phyloP scores from a whole-genome alignment of 2,797 vertebrate genomes.

The Dermochelys coriacea region DNA sequence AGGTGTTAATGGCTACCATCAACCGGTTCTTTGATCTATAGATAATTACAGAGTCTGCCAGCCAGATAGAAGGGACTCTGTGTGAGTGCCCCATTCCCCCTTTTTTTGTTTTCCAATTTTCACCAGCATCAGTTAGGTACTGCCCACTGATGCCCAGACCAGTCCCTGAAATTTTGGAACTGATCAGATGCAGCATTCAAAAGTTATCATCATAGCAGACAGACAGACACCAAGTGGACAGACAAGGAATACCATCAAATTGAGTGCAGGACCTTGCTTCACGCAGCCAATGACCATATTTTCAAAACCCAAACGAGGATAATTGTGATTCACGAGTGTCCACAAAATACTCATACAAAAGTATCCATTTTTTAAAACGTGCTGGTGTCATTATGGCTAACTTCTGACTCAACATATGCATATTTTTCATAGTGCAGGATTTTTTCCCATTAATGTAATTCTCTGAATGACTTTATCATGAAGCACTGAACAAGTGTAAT shows the following conservation, averaged over 20 bases:
- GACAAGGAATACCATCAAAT: background rate
- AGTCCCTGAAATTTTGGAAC: background rate
- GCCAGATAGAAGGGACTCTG: background rate
- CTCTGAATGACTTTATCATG: conserved; percentile 22
- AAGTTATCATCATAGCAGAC: background rate
- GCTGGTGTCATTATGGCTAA: background rate
- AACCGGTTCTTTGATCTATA: background rate
- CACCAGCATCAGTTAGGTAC: background rate
- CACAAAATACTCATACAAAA: conserved; percentile 1
- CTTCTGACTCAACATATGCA: background rate
- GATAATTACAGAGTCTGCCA: background rate
- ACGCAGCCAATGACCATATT: background rate
- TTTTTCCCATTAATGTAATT: conserved; percentile 62
- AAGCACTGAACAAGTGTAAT: background rate
- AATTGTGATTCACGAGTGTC: background rate
- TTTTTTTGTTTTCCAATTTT: background rate
- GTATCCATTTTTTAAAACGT: background rate
- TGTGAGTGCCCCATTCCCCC: background rate
- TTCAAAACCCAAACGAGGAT: background rate
- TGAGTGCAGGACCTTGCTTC: background rate
- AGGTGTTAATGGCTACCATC: background rate
- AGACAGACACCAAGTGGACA: background rate
- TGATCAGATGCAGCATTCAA: background rate
- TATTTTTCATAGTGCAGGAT: background rate
- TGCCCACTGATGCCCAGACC: background rate